phyloP scores from a whole-genome alignment of 2,888 invertebrate species.

The Hololepta plana region DNA sequence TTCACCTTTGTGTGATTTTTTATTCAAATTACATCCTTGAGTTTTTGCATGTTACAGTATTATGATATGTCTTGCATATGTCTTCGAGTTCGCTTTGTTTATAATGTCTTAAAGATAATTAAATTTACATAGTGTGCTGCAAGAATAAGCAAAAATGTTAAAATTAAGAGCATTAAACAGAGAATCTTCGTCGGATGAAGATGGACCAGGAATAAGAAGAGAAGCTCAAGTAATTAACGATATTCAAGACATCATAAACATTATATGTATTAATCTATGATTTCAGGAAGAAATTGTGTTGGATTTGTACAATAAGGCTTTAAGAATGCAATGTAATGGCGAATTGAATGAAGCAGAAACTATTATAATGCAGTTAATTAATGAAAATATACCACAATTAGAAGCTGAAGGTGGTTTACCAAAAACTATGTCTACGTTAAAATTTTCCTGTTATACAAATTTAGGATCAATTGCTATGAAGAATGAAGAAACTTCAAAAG shows the following conservation, averaged over 20 bases:
- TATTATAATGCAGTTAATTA: slow-evolving; percentile 43
- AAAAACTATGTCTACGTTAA: slow-evolving; percentile 47
- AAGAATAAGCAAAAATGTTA: slow-evolving; percentile 20
- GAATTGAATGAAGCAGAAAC: slow-evolving; percentile 46
- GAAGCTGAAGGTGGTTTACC: slow-evolving; percentile 33
- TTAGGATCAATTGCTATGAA: slow-evolving; percentile 51
- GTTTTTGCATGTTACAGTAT: no score
- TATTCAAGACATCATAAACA: neutral
- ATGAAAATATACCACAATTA: slow-evolving; percentile 35
- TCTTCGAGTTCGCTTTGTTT: no score
- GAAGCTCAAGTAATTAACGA: slow-evolving; percentile 34
- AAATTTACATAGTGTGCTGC: no score
- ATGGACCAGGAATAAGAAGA: slow-evolving; percentile 33
- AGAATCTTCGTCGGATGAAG: slow-evolving; percentile 32
- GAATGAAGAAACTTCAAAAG: slow-evolving; percentile 37
- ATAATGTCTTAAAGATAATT: no score
- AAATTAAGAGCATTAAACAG: slow-evolving; percentile 39
- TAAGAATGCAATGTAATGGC: slow-evolving; percentile 47
- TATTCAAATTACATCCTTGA: no score
- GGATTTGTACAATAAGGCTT: slow-evolving; percentile 59
- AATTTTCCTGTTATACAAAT: slow-evolving; percentile 72
- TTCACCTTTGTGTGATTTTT: no score
- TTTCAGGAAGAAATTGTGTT: slow-evolving; percentile 59
- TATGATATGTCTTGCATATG: no score
- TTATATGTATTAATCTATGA: slow-evolving; percentile 3